phyloP scores from a whole-genome alignment of 2,797 vertebrate species.

The Tragelaphus oryx region DNA sequence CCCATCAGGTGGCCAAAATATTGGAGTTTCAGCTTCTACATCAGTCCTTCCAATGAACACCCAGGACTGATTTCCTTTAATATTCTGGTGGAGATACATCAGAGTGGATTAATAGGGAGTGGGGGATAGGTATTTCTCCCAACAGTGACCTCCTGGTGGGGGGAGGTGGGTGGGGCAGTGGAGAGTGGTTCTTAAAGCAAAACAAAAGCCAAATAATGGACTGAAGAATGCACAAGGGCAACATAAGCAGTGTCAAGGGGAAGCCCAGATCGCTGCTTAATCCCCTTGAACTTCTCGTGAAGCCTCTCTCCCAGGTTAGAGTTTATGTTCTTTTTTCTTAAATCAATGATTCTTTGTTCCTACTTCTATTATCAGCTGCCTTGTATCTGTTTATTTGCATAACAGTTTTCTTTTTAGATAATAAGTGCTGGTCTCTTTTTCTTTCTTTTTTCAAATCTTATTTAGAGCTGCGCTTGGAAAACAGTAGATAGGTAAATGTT shows the following conservation, averaged over 20 bases:
- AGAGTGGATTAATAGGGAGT: neutral
- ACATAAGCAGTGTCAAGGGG: accelerated
- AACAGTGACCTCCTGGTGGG: neutral
- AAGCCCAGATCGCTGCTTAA: neutral
- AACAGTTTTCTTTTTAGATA: neutral
- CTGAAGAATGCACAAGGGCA: neutral
- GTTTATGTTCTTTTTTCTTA: neutral
- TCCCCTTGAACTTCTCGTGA: neutral
- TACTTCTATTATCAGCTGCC: neutral
- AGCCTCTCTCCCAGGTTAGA: neutral
- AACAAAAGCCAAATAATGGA: neutral
- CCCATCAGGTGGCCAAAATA: neutral
- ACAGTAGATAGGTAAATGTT: neutral
- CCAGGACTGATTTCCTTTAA: neutral
- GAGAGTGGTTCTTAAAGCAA: neutral
- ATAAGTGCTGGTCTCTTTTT: neutral
- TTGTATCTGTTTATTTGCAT: neutral
- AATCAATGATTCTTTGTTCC: neutral
- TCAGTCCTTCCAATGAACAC: neutral
- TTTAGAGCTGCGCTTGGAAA: constrained; percentile 3
- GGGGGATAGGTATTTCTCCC: neutral
- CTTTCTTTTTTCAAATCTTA: neutral
- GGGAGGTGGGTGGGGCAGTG: neutral
- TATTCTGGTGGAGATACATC: neutral
- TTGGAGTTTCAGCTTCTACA: neutral